Percentiles rank a stretch among this genome's conserved stretches.
Evolutionary conservation across 1,140 invertebrate species (phyloP).

Genomic region (Coelopa frigida): DNA sequence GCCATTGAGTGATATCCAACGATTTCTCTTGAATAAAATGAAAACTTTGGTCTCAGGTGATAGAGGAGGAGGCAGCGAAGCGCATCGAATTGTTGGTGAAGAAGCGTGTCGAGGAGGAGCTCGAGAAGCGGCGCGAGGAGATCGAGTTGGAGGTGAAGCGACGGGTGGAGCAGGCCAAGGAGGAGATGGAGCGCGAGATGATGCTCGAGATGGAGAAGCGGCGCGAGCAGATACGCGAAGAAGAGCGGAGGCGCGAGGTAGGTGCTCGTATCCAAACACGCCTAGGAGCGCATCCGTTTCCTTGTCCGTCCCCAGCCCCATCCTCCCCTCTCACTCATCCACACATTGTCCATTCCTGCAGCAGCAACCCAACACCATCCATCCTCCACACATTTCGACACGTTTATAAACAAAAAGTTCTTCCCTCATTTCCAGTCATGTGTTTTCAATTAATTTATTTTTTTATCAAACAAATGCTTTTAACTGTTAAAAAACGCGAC

Average conservation of each 20-base stretch:
- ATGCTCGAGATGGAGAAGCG: constrained; percentile 89
- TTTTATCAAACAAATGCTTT: too few relatives aligned
- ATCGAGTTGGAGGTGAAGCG: constrained; percentile 90
- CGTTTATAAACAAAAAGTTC: too few relatives aligned
- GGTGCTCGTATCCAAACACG: constrained; percentile 26
- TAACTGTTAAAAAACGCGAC: too few relatives aligned
- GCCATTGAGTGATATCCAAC: not conserved
- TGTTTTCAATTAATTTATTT: too few relatives aligned
- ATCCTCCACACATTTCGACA: too few relatives aligned
- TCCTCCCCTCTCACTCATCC: too few relatives aligned
- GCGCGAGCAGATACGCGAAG: constrained; percentile 79
- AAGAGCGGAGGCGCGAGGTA: constrained; percentile 94
- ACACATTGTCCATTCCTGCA: too few relatives aligned
- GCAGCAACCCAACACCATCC: too few relatives aligned
- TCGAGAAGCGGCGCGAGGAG: constrained; percentile 90
- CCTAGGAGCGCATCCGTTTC: too few relatives aligned
- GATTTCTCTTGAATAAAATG: not conserved
- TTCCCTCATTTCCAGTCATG: too few relatives aligned
- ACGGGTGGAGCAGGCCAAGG: constrained; percentile 89
- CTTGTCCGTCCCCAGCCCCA: too few relatives aligned
- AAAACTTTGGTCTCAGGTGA: constrained; percentile 49
- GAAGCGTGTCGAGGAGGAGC: constrained; percentile 86
- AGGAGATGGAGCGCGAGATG: constrained; percentile 92
- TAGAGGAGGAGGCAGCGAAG: constrained; percentile 92
- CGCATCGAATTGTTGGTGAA: constrained; percentile 90